Evolutionary conservation across 2,888 invertebrate species (phyloP).

Genomic region (Idaea biselata): DNA sequence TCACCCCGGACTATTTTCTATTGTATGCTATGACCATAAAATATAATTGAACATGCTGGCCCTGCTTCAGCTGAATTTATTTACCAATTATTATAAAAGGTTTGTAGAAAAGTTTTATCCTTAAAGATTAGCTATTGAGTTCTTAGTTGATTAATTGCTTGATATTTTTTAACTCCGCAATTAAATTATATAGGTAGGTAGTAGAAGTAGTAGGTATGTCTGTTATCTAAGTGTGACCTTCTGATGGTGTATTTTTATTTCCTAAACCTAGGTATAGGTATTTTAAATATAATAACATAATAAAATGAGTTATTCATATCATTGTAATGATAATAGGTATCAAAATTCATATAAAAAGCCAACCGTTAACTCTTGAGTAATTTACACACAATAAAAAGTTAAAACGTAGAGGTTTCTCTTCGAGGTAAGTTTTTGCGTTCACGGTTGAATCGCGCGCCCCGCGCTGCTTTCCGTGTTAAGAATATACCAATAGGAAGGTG

Average conservation of each 20-base stretch:
- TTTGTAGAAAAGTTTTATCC: too few relatives aligned
- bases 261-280: neutral
- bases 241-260: neutral
- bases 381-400: conserved; percentile 61
- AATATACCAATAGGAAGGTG: conserved; percentile 18
- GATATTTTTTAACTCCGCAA: neutral
- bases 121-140: neutral
- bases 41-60: neutral
- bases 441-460: conserved; percentile 61
- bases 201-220: too few relatives aligned
- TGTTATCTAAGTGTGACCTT: neutral
- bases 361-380: conserved; percentile 56
- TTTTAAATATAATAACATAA: neutral
- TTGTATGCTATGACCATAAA: neutral
- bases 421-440: conserved; percentile 59
- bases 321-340: neutral
- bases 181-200: too few relatives aligned
- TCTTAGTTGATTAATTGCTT: neutral
- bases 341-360: conserved; percentile 33
- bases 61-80: neutral
- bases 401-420: conserved; percentile 58
- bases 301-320: neutral
- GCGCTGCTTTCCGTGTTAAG: conserved; percentile 39
- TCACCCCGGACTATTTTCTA: neutral
- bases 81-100: too few relatives aligned